phyloP scores from a whole-genome alignment of 2,888 invertebrate species.

The Heliothis peltigera region DNA sequence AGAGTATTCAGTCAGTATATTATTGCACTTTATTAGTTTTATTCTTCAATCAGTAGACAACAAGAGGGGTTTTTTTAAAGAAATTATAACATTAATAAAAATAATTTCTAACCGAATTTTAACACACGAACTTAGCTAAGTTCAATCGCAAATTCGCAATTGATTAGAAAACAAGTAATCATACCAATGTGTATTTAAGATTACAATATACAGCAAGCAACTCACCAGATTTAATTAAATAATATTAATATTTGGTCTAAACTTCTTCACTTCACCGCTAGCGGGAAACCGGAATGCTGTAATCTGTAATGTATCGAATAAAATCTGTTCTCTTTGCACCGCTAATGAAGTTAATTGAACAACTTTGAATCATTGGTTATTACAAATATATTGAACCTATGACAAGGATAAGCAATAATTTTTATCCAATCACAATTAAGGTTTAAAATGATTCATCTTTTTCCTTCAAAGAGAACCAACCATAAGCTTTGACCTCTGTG shows the following conservation, averaged over 20 bases:
- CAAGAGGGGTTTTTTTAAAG: neutral
- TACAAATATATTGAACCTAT: fast-evolving
- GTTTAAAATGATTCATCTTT: fast-evolving
- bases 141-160: neutral
- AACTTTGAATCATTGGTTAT: neutral
- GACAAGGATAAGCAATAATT: fast-evolving
- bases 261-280: slow-evolving; percentile 22
- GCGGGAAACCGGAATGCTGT: slow-evolving; percentile 45
- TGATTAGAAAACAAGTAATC: neutral
- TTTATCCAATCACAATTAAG: slow-evolving; percentile 30
- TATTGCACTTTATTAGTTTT: neutral
- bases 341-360: neutral
- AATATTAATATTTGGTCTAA: neutral
- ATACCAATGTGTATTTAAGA: neutral
- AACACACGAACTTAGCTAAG: neutral
- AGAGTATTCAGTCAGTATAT: neutral
- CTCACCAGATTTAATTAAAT: slow-evolving; percentile 22
- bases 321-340: slow-evolving; percentile 15
- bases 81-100: neutral
- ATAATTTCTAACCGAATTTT: neutral
- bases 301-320: slow-evolving; percentile 10
- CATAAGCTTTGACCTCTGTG: slow-evolving; percentile 52
- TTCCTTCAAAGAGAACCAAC: slow-evolving; percentile 35
- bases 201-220: neutral
- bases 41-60: too few relatives aligned